Percentiles rank a stretch among this genome's conserved stretches.
These are phyloP conservation scores for Tragelaphus imberbis DNA, from an alignment of 2,113 vertebrate genomes.

Conservation along the genomic window DNA sequence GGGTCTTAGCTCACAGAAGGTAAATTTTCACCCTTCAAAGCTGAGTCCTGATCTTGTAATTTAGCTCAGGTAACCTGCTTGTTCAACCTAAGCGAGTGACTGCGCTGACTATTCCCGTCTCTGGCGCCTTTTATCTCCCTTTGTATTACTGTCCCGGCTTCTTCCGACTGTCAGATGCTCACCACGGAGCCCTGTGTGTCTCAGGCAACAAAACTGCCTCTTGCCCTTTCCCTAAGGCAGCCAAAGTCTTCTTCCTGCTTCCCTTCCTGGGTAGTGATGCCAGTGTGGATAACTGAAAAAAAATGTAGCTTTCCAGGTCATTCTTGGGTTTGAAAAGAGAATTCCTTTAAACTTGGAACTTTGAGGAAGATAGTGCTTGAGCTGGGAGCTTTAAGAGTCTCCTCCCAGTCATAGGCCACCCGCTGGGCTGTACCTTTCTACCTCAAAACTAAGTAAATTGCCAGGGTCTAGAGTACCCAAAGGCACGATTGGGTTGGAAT, in stretches of 20 bases:
- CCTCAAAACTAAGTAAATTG: background rate
- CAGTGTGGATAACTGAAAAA: too few species aligned
- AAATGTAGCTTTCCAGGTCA: background rate
- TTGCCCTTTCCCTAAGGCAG: background rate
- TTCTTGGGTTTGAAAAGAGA: background rate
- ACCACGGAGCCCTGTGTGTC: background rate
- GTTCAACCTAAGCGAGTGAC: background rate
- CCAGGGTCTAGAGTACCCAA: background rate
- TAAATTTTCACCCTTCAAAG: background rate
- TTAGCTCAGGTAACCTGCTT: background rate
- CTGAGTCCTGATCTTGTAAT: background rate
- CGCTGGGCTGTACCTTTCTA: background rate
- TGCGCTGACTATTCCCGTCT: accelerated
- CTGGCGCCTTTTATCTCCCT: background rate
- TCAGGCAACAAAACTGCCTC: background rate
- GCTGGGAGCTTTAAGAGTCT: background rate
- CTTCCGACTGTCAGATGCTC: background rate
- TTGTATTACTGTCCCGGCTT: background rate
- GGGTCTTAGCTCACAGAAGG: background rate
- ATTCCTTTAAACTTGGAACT: background rate
- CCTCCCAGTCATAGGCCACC: accelerated
- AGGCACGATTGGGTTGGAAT: background rate
- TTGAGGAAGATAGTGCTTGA: background rate
- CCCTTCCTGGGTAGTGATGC: background rate
- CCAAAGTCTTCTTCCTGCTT: background rate